Conservation (phyloP, 2,113 vertebrate genomes). For the Aldabrachelys gigantea region DNA sequence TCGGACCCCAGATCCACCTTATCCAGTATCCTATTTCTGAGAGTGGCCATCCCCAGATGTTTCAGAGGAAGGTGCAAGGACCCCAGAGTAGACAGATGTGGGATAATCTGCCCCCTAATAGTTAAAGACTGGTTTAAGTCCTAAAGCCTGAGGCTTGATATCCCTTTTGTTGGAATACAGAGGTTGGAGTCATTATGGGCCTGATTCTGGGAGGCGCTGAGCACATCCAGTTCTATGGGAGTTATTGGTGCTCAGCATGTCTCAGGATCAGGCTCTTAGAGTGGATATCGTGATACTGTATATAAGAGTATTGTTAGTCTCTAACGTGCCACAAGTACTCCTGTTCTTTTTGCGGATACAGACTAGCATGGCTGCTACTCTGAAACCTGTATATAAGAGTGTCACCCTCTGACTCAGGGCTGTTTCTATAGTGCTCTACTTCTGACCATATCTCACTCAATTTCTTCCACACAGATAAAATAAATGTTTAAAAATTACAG, state of each 20-base stretch:
- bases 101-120: accelerated
- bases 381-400: neutral
- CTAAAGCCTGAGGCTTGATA: accelerated
- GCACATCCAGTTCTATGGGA: neutral
- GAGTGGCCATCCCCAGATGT: neutral
- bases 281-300: neutral
- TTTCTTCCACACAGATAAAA: neutral
- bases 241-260: neutral
- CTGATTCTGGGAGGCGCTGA: neutral
- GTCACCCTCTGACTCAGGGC: neutral
- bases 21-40: neutral
- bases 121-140: accelerated
- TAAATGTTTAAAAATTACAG: neutral
- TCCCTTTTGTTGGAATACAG: neutral
- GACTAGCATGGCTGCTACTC: too few species aligned
- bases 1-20: neutral
- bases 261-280: neutral
- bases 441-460: neutral
- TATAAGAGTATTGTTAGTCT: neutral
- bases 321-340: too few species aligned
- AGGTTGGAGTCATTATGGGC: accelerated
- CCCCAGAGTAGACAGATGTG: accelerated
- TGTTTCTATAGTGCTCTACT: neutral
- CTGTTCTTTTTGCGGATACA: too few species aligned
- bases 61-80: neutral